Base-by-base conservation (phyloP, 1,140 invertebrate species). In the Sitophilus oryzae region DNA sequence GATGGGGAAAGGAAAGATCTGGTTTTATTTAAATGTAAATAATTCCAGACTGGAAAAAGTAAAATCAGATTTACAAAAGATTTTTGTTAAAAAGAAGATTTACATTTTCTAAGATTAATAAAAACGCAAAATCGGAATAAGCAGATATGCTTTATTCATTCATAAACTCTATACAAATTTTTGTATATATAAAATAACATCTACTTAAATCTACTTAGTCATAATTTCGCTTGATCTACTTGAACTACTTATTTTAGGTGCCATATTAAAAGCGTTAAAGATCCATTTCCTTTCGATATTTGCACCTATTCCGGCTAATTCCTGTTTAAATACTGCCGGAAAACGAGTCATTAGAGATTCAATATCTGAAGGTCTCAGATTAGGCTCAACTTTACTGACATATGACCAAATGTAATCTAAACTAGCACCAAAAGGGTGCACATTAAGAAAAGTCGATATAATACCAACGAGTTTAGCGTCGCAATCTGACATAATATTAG, bases 391-490 rank as follows among this genome's bases (percentile, higher is more conserved):
- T 74, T 87, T 88, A 68, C 84, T 83, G 43, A 92, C 77, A 71
- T 90, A 92, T 3, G 84, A 90, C 81, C 85, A 88, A 60, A 93
- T 81, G 66, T 89, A 89, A 69, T 91, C 88, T 2, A 89, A 77
- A 51, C 85, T 86, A 1, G 89, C 88, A 36, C 90, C 90, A 67
- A 88, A 87, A 0, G 90, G 91, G 76, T 93, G 90, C 37, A 93
- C 85, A 67, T 92, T 85, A 22, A 93, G 77, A 74, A 91, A 93
- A 30, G 86, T 86, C 14, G 88, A 84, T 41, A 91, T 82, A 34
- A 93, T 74, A 56, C 88, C 87, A 56, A 86, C 82, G n/a, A 86
- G 70, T 65, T 81, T 82, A 1, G 83, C 83, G 63, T 86, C 83
- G 41, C 59, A 43, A 40, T 35, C 38, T 25, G 44, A 44, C 9